phyloP scores from a whole-genome alignment of 2,888 invertebrate species.

The Leptinotarsa rubiginosa region DNA sequence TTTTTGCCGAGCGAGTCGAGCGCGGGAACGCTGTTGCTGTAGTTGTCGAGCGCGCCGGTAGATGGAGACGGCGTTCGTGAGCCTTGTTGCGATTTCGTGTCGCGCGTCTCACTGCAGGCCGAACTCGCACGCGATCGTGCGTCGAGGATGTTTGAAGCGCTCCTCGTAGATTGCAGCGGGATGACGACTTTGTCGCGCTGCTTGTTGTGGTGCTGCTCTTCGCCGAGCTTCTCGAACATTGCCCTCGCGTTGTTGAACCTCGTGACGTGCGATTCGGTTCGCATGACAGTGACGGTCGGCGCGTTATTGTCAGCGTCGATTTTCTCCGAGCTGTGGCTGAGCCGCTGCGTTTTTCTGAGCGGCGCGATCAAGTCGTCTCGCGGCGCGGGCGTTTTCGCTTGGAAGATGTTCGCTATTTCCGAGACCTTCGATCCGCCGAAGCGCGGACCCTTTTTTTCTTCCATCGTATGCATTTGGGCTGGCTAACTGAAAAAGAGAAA shows the following conservation, averaged over 20 bases:
- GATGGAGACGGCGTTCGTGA: slow-evolving; percentile 67
- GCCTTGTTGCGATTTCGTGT: slow-evolving; percentile 55
- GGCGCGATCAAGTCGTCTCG: slow-evolving; percentile 53
- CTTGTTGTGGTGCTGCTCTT: slow-evolving; percentile 70
- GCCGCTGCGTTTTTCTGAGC: slow-evolving; percentile 48
- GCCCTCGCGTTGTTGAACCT: slow-evolving; percentile 89
- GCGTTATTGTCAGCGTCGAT: slow-evolving; percentile 52
- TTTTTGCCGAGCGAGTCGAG: slow-evolving; percentile 61
- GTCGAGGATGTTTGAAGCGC: slow-evolving; percentile 68
- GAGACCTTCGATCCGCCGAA: slow-evolving; percentile 83
- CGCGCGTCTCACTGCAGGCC: slow-evolving; percentile 71
- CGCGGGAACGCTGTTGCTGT: slow-evolving; percentile 68
- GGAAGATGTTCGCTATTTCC: slow-evolving; percentile 91
- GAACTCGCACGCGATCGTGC: slow-evolving; percentile 76
- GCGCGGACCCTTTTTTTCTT: slow-evolving; percentile 62
- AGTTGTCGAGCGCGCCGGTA: slow-evolving; percentile 67
- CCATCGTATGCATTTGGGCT: slow-evolving; percentile 53
- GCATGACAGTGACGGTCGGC: slow-evolving; percentile 76
- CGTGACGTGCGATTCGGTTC: slow-evolving; percentile 91
- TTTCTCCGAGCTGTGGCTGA: slow-evolving; percentile 41
- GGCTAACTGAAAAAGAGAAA: slow-evolving; percentile 22
- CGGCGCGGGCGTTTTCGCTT: slow-evolving; percentile 60
- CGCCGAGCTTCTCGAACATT: slow-evolving; percentile 88
- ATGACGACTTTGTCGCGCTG: slow-evolving; percentile 46
- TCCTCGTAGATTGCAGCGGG: slow-evolving; percentile 64